Base-by-base conservation (phyloP, 2,888 invertebrate genomes). In the Latrodectus hesperus region DNA sequence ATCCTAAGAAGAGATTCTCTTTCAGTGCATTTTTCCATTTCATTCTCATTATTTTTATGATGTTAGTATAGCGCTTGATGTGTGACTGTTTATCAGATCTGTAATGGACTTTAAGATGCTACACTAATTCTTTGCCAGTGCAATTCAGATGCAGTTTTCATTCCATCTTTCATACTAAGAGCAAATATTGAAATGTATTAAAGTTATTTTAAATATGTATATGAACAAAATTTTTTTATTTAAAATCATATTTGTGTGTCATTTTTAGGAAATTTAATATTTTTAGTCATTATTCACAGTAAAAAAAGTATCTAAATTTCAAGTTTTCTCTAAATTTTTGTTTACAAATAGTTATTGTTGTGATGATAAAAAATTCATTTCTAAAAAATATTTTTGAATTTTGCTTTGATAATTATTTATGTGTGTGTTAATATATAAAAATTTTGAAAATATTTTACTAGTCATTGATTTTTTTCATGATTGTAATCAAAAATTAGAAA, bases 401-500 rank as follows among this genome's bases (percentile, higher is more conserved):
- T 22, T 22, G 22, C 22, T 22, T 22, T 22, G 22, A 22, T 22
- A 22, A 22, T 22, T 22, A 22, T 22, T 22, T 22, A 22, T 22
- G 22, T 22, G 22, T 22, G 22, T 22, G 22, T 22, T 22, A 22
- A 22, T 55, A 16, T 70, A 70, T 70, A 17, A 11, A 26, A 26
- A 70, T 70, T 26, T 26, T 26, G 70, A 70, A 70, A 70, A 55
- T 55, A 1, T 22, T 70, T 70, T 65, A 65, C 76, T 76, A 76
- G 76, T 76, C 76, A 76, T 64, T 76, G 51, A 38, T 26, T 76
- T 65, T 60, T 65, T 64, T 60, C 26, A 65, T 76, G 64, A 17
- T 76, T n/a, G 51, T 51, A 38, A 65, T 51, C n/a, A 76, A 65
- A 53, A n/a, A 76, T 76, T 51, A n/a, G 38, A 49, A 64, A 51